phyloP scores from a whole-genome alignment of 2,888 invertebrate genomes.

The Latrodectus hesperus region DNA sequence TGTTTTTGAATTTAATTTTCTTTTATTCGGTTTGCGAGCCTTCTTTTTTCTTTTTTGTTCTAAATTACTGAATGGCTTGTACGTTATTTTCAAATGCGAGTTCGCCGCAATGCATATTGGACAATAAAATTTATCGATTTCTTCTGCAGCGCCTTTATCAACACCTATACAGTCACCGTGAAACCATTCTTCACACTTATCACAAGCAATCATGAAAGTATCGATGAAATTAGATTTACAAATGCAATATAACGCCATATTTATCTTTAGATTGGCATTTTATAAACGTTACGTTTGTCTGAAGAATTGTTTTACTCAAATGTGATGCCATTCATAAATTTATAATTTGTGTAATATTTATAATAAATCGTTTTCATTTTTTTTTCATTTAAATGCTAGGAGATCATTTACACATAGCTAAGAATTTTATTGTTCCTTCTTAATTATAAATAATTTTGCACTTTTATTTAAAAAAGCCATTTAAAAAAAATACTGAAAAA shows the following conservation, averaged over 20 bases:
- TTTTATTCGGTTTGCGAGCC: background rate
- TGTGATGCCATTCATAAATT: no score
- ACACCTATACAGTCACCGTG: constrained; percentile 95
- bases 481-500: no score
- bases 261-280: no score
- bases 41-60: background rate
- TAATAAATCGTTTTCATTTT: no score
- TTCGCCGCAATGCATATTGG: constrained; percentile 11
- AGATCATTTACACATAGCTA: no score
- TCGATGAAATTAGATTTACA: constrained; percentile 94
- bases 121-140: constrained; percentile 48
- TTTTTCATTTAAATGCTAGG: no score
- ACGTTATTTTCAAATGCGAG: constrained; percentile 25
- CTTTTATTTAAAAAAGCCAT: no score
- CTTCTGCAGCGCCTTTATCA: background rate
- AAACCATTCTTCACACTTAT: constrained; percentile 98
- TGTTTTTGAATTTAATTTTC: background rate
- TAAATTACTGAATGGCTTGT: background rate
- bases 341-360: no score
- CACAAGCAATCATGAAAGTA: constrained; percentile 98
- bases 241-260: constrained; percentile 84
- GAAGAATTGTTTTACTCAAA: no score
- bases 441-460: no score
- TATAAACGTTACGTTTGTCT: no score
- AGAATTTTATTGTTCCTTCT: no score